A percentile compares a stretch with the other conserved stretches of the same genome.
These are phyloP conservation scores for Leptinotarsa haldemani DNA, from an alignment of 2,888 invertebrate species.

Conservation along the genomic window DNA sequence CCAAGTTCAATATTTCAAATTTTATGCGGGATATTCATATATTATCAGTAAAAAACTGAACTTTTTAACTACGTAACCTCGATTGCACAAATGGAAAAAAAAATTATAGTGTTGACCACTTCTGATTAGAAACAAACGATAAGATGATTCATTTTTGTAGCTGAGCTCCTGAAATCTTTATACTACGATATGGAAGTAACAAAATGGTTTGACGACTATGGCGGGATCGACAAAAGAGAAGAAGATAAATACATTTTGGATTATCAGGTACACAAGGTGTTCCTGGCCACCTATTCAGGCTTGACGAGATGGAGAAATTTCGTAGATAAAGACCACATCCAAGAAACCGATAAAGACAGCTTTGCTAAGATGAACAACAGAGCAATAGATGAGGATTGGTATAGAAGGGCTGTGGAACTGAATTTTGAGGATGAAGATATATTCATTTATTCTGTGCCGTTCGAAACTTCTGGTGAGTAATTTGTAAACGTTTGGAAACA, in stretches of 20 bases:
- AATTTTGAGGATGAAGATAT: slow-evolving; percentile 80
- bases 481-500: background rate
- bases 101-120: no score
- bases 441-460: slow-evolving; percentile 84
- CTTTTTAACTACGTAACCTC: no score
- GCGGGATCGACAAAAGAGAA: slow-evolving; percentile 46
- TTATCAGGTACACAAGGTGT: slow-evolving; percentile 68
- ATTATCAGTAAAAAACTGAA: no score
- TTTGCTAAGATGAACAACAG: slow-evolving; percentile 69
- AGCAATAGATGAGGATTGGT: slow-evolving; percentile 90
- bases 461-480: slow-evolving; percentile 68
- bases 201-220: slow-evolving; percentile 56
- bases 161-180: slow-evolving; percentile 44
- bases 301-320: slow-evolving; percentile 82
- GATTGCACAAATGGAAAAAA: no score
- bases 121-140: no score
- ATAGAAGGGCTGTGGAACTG: slow-evolving; percentile 87
- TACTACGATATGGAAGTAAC: slow-evolving; percentile 59
- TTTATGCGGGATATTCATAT: no score
- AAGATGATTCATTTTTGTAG: slow-evolving; percentile 25
- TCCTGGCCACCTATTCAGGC: slow-evolving; percentile 90
- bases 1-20: no score
- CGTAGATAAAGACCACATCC: slow-evolving; percentile 44
- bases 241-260: slow-evolving; percentile 37
- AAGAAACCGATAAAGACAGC: slow-evolving; percentile 65